Conservation (phyloP, 1,140 invertebrate genomes). For the Andrena cerasifolii region DNA sequence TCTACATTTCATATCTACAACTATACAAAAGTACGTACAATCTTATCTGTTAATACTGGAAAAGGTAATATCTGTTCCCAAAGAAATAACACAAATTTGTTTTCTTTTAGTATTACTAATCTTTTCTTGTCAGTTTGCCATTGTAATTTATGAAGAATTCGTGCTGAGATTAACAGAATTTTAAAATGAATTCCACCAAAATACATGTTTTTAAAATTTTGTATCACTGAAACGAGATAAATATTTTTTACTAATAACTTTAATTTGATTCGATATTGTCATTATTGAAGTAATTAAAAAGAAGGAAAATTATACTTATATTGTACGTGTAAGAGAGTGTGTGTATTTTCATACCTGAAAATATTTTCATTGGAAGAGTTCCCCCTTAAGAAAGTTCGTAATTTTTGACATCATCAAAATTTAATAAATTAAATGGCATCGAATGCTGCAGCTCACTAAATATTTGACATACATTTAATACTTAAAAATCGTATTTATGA, state of each 20-base stretch:
- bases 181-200: not conserved
- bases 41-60: slow-evolving; percentile 18
- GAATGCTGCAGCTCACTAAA: not conserved
- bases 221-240: slow-evolving; percentile 3
- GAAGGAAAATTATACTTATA: not conserved
- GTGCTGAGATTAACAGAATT: not conserved
- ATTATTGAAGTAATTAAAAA: not conserved
- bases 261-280: slow-evolving; percentile 11
- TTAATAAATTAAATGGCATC: not conserved
- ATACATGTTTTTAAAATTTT: slow-evolving; percentile 26
- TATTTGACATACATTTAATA: not conserved
- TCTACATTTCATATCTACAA: slow-evolving; percentile 5
- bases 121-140: slow-evolving; percentile 7
- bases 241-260: slow-evolving; percentile 5
- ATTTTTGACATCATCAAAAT: no score
- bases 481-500: not conserved
- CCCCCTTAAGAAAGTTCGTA: not conserved
- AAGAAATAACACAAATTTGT: slow-evolving; percentile 4
- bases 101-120: not conserved
- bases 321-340: not conserved
- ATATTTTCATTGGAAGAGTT: no score
- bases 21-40: not conserved
- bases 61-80: not conserved
- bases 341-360: not conserved
- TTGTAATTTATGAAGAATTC: slow-evolving; percentile 8